Evolutionary conservation across 2,113 vertebrate species (phyloP), one percentile per base, ranked within the genome.

Genomic region (Callorhinus ursinus): DNA sequence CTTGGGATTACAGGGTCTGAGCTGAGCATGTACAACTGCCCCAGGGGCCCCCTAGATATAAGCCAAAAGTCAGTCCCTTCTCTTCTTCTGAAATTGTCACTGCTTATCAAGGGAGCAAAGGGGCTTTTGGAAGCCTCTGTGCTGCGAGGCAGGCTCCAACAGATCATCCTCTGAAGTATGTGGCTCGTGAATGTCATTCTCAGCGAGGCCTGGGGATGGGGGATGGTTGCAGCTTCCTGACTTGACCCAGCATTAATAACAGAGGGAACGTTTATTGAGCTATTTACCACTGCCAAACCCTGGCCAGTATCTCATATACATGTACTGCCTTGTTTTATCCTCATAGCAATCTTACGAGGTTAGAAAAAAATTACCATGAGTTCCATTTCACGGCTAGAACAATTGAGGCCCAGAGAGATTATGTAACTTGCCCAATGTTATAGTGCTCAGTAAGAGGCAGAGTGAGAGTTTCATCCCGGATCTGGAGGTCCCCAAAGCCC

Each of bases 311-410:
- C 84, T 93, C 74, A 51, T 21, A 14, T 11, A 61, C 15, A 14
- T 7, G 22, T 59, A 18, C 31, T 42, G 77, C 55, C 85, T 96
- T 18, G 7, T 95, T 96, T 95, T 88, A 94, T 81, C 76, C 53
- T 89, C 72, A 21, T 13, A 82, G 86, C n/a, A n/a, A 65, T 89
- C 26, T 84, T 76, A 42, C 1, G 49, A 28, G 12, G 55, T 80
- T 85, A n/a, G 42, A 89, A 74, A 61, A 77, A 72, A 81, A 51
- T 21, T 12, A 28, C 5, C 42, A 72, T 24, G 11, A 21, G 71
- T 69, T 46, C 83, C 85, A 79, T 91, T 94, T 95, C 65, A 96
- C 7, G 88, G 92, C 65, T 71, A 51, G 42, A 93, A 76, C 96
- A 84, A 74, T 57, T 7, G 63, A 97, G 88, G 65, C 59, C 80